Evolutionary conservation across 1,140 invertebrate species (phyloP).

Genomic region (Macrobrachium nipponense): DNA sequence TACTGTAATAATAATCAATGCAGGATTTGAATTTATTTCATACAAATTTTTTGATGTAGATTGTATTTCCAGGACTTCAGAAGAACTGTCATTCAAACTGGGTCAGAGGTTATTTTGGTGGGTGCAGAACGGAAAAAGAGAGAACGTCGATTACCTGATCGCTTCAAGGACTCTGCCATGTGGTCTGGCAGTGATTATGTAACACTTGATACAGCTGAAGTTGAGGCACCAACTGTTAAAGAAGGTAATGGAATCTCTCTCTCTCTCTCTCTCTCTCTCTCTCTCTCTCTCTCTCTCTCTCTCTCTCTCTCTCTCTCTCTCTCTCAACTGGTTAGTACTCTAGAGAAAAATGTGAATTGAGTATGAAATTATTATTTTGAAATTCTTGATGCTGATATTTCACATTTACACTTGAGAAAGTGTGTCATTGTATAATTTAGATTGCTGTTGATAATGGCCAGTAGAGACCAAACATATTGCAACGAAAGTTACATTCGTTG

Average conservation of each 20-base stretch:
- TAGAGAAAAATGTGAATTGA: too few relatives aligned
- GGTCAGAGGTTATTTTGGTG: constrained; percentile 56
- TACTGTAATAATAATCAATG: too few relatives aligned
- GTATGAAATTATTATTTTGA: too few relatives aligned
- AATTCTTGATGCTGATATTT: too few relatives aligned
- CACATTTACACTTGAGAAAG: too few relatives aligned
- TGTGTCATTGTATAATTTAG: background rate
- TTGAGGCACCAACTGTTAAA: background rate
- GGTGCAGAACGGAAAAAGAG: constrained; percentile 58
- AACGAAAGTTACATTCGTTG: background rate
- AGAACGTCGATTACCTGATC: constrained; percentile 45
- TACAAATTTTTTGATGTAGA: background rate
- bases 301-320: background rate
- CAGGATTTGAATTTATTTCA: too few relatives aligned
- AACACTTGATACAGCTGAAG: background rate
- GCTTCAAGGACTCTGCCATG: constrained; percentile 38
- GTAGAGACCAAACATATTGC: background rate
- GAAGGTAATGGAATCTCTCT: too few relatives aligned
- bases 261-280: background rate
- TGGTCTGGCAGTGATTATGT: constrained; percentile 25
- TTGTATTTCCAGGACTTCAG: constrained; percentile 51
- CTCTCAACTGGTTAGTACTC: too few relatives aligned
- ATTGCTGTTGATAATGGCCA: background rate
- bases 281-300: background rate
- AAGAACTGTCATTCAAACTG: constrained; percentile 55